Evolutionary conservation across 2,888 invertebrate species (phyloP).

Genomic region (Tipula vernalis): DNA sequence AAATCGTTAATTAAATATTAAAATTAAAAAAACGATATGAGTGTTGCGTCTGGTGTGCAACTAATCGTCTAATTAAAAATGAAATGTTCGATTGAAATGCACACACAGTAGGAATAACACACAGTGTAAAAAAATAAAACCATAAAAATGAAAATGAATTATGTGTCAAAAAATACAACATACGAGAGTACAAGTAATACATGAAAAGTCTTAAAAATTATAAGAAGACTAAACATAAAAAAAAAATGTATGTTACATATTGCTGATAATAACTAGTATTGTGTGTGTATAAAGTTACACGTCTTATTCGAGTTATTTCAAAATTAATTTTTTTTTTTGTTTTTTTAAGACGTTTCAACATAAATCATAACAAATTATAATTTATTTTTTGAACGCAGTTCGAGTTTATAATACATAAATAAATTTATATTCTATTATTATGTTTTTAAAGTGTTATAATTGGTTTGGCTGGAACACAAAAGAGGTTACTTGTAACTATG

Average conservation of each 20-base stretch:
- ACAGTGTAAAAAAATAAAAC: background rate
- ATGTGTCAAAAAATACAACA: background rate
- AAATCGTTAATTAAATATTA: background rate
- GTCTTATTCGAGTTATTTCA: background rate
- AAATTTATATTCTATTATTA: background rate
- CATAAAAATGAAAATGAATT: background rate
- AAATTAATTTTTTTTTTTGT: background rate
- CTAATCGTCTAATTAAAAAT: background rate
- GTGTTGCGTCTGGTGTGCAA: background rate
- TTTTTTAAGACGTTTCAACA: background rate
- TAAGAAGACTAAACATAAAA: background rate
- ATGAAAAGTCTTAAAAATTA: background rate
- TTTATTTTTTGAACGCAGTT: background rate
- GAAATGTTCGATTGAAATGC: background rate
- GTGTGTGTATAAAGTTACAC: background rate
- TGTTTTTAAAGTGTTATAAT: background rate
- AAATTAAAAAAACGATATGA: background rate
- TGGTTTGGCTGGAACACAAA: background rate
- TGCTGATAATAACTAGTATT: background rate
- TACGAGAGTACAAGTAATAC: background rate
- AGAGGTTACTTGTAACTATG: background rate
- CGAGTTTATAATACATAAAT: background rate
- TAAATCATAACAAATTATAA: background rate
- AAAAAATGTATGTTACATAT: background rate
- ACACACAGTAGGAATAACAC: background rate